Base-by-base conservation (phyloP, 2,888 invertebrate genomes). In the Bugula neritina region DNA sequence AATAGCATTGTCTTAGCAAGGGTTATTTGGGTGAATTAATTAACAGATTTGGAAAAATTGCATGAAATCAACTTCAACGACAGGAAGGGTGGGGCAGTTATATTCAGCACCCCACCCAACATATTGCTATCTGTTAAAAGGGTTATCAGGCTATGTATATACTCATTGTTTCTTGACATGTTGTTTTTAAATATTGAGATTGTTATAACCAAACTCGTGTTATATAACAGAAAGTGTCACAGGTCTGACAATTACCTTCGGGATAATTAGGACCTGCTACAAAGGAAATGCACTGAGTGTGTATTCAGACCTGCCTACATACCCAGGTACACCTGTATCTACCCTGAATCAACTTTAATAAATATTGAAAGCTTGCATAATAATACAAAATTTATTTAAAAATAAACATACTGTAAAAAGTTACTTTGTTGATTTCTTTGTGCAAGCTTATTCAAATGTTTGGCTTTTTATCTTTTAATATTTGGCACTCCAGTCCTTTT, bases 161-260 rank as follows among this genome's bases (percentile, higher is more conserved):
- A 10, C 17, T 43, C 10, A 43, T 43, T 43, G 43, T 43, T 43
- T 43, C 43, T 13, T 57, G 57, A 57, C 57, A 57, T 57, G 57
- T 57, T 57, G 57, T 57, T 57, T n/a, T 23, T 17, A 57, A 57
- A 57, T n/a, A 57, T n/a, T 57, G 57, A 5, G 17, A 43, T 43
- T 43, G 43, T 43, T 43, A 43, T 43, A 43, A 43, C 5, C 5
- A 43, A 10, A 17, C 17, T 43, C 43, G 10, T 43, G 43, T 43
- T 43, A 43, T 43, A 43, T 43, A 43, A 43, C 43, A 10, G 10
- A n/a, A 43, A 43, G 43, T 43, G 43, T 43, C 43, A 43, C n/a
- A n/a, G n/a, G n/a, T n/a, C n/a, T n/a, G n/a, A 17, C 43, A 43
- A 17, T 17, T 43, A 43, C 43, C 17, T 17, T n/a, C n/a, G n/a